Evolutionary conservation across 1,140 invertebrate genomes (phyloP), one percentile per base, ranked within the genome.

Genomic region (Drosophila lacertosa): DNA sequence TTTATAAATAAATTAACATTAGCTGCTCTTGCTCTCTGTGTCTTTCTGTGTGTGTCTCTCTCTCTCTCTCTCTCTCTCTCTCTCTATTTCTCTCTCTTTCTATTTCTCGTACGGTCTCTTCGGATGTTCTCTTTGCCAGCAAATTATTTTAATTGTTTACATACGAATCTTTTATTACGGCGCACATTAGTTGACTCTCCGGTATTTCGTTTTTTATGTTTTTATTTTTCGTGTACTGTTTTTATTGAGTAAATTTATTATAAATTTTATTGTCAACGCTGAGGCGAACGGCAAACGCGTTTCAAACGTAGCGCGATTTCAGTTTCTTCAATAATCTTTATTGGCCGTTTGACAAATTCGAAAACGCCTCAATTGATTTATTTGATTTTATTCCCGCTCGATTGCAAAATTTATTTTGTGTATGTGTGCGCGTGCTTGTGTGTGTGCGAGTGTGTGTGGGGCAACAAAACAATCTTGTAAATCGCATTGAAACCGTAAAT

Each of bases 331-430:
- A 88, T 82, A 77, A 81, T 58, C 77, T 77, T 84, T 89, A 89
- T 89, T 89, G 86, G 74, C 69, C 66, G 35, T 82, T 75, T 89
- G 88, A 89, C 86, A 90, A 88, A 89, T 89, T 86, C 55, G 74
- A 79, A 79, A 75, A 72, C 78, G 68, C 66, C 55, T 89, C 71
- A 89, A 89, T 89, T 89, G 86, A 89, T 89, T 89, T 89, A 89
- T 82, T 82, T 67, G 57, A 86, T 90, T 76, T 74, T 20, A 69
- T 75, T 76, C 50, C 35, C 48, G 65, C 47, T 74, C 69, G 59
- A 71, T 86, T 88, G 40, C 63, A 66, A 77, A 80, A 62, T 64
- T n/a, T n/a, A 63, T 44, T 37, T 60, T 7, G 18, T 16, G 3
- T n/a, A n/a, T n/a, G n/a, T n/a, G n/a, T n/a, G 33, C 35, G 29